Evolutionary conservation across 2,113 vertebrate species (phyloP).

Genomic region (Leucosticte australis): DNA sequence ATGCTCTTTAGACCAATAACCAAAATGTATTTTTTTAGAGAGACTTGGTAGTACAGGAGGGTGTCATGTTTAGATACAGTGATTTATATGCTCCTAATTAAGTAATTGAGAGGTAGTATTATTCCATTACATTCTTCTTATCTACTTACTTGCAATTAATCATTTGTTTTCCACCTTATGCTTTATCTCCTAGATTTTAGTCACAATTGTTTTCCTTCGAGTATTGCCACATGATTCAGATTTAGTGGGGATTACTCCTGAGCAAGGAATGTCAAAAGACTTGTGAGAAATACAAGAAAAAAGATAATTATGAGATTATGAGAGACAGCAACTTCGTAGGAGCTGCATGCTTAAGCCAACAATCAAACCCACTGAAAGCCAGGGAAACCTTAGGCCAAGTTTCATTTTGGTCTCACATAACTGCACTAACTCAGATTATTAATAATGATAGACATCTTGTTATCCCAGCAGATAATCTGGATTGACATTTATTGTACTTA

Average conservation of each 20-base stretch:
- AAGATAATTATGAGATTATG: constrained; percentile 30
- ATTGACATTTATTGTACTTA: constrained; percentile 26
- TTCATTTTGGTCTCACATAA: neutral
- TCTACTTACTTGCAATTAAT: neutral
- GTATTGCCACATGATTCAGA: neutral
- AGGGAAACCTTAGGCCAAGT: constrained; percentile 26
- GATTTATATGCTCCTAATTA: constrained; percentile 12
- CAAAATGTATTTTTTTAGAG: too few relatives aligned
- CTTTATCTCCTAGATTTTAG: constrained; percentile 7
- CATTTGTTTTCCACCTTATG: neutral
- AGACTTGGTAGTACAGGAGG: neutral
- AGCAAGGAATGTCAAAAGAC: neutral
- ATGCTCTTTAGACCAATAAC: too few relatives aligned
- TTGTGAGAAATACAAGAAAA: constrained; percentile 13
- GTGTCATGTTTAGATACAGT: neutral
- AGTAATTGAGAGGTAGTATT: constrained; percentile 2
- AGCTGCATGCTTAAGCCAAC: neutral
- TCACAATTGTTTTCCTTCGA: neutral
- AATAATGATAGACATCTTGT: neutral
- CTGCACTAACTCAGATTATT: neutral
- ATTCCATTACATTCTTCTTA: neutral
- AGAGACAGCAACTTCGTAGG: constrained; percentile 2
- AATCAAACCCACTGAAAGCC: constrained; percentile 24
- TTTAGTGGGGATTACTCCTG: neutral
- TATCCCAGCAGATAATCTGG: neutral